Base-by-base conservation (phyloP, 2,113 vertebrate genomes). In the Glaucidium brasilianum region DNA sequence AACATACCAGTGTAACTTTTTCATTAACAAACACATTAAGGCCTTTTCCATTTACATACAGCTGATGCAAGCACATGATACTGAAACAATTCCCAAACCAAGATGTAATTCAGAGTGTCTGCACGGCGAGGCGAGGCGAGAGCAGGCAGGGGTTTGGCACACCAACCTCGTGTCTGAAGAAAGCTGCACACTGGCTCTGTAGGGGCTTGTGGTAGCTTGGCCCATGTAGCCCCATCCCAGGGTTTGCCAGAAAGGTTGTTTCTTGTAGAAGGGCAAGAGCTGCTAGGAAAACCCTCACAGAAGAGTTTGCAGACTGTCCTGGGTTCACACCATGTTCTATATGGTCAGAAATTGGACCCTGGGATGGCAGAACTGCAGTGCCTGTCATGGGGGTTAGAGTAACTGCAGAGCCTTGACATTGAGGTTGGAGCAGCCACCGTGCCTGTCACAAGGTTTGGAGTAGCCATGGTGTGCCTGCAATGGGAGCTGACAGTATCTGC, bases 11-110 rank as follows among this genome's bases (percentile, higher is more conserved):
- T 76, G 55, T 94, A 92, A 95, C 92, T 94, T 97, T 94, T 97
- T 88, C 93, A 95, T 97, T 96, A 97, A 96, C 84, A 95, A 95
- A 94, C 75, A 90, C 71, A 96, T 97, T 96, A 96, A 86, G 45
- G 68, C 47, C 12, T 58, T 91, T 88, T 96, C 90, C 68, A 95
- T 97, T 95, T 96, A 67, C 71, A 91, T 92, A 95, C n/a, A 78
- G 72, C 89, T 81, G 94, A 95, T 96, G 92, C 69, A 90, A 94
- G 92, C 86, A 67, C 25, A 76, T 52, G 86, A 91, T 90, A 90
- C 25, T 27, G 9, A 87, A 88, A 29, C 5, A 63, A 81, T 94
- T 94, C 94, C 79, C 6, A 2, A 49, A 67, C 68, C 35, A 63
- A 83, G 69, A 92, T 5, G 5, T 69, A 52, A 78, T 78, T 87